A percentile compares a stretch with the other conserved stretches of the same genome.
These are phyloP conservation scores for Crocuta crocuta DNA, from an alignment of 2,113 vertebrate species.

Conservation along the genomic window DNA sequence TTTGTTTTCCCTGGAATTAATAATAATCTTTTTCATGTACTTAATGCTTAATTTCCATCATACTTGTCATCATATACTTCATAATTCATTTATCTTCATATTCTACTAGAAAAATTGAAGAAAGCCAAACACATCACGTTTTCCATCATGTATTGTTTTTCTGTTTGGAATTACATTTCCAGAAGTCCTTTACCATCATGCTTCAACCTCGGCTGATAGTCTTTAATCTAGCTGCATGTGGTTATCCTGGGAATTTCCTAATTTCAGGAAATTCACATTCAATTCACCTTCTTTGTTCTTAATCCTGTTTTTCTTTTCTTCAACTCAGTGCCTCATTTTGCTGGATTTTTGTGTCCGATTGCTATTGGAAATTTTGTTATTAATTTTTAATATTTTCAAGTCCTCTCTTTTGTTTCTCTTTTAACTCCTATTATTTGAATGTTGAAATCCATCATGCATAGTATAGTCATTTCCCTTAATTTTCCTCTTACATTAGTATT, in stretches of 20 bases:
- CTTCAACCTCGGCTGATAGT: neutral
- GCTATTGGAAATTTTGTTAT: neutral
- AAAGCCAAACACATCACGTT: neutral
- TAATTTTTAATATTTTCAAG: neutral
- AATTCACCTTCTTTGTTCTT: neutral
- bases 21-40: neutral
- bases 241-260: neutral
- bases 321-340: neutral
- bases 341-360: neutral
- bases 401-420: neutral
- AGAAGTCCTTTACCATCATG: neutral
- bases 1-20: neutral
- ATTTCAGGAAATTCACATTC: neutral
- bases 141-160: neutral
- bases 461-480: neutral
- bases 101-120: neutral
- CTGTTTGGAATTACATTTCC: neutral
- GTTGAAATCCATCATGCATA: neutral
- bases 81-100: neutral
- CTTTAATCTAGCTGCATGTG: neutral
- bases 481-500: neutral
- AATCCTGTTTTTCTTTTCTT: neutral
- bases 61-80: neutral
- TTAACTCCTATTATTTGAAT: neutral
- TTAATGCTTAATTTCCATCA: neutral